Evolutionary conservation across 1,140 invertebrate genomes (phyloP), one percentile per base, ranked within the genome.

Genomic region (Zaprionus lachaisei): DNA sequence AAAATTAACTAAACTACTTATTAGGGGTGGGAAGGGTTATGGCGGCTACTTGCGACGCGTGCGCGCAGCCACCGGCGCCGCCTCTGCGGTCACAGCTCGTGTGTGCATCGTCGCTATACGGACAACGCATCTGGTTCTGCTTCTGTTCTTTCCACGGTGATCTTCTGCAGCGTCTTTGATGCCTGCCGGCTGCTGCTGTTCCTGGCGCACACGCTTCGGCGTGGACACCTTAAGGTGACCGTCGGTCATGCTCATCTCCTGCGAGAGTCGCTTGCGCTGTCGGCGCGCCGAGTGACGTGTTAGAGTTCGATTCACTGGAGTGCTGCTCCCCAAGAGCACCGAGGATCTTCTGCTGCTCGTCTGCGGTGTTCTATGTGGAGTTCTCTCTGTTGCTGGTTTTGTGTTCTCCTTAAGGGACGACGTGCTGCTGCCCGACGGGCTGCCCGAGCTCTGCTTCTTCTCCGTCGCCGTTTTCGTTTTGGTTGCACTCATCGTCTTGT

Each of bases 321-420:
- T 72, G 61, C 71, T 83, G 20, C 34, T 56, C 28, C 24, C 56
- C 37, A 44, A 11, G 22, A 15, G 38, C 37, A 24, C 12, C 67
- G 24, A 15, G 11, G 58, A 38, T 3, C 38, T 56, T 20, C 34
- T 75, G 1, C 34, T 75, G 1, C 20, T 62, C 7, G 72, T 4
- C 11, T 60, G 28, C 6, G 61, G 64, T 9, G 65, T 37, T 24
- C 41, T 55, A 2, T 37, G 15, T 31, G 17, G 7, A 9, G 14
- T 6, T 6, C 24, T 24, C 26, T 15, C 14, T 7, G 22, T 5
- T 0, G 55, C 22, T 9, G 77, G 73, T 15, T 69, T 54, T 9
- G 71, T 71, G 44, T 92, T 92, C 51, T 92, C 83, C 38, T 85
- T 91, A 0, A 80, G 47, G 9, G 83, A 89, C 0, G 89, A 80